These are phyloP conservation scores for Hypena proboscidalis DNA, from an alignment of 2,888 invertebrate genomes.

Conservation along the genomic window DNA sequence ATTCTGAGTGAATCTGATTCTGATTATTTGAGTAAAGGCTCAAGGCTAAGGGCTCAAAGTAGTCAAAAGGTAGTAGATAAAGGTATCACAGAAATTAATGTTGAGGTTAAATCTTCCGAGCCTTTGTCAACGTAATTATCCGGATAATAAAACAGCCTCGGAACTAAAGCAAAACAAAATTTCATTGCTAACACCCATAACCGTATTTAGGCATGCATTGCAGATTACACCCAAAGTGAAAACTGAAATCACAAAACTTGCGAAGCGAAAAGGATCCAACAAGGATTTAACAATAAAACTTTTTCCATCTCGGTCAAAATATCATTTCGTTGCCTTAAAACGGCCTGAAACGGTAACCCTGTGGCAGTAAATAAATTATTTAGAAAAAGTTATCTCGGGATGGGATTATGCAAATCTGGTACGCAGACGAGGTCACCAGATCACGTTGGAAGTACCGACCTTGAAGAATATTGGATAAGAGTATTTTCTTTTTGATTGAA, in stretches of 20 bases:
- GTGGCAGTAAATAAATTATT: conserved; percentile 63
- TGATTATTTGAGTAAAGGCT: too few species aligned
- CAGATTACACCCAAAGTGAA: conserved; percentile 10
- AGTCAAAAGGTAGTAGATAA: too few species aligned
- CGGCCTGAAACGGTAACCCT: conserved; percentile 28
- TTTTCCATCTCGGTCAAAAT: conserved; percentile 58
- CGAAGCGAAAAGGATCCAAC: conserved; percentile 28
- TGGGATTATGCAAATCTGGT: conserved; percentile 60
- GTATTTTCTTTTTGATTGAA: background rate
- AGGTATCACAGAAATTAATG: too few species aligned
- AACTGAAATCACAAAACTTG: conserved; percentile 14
- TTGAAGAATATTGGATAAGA: conserved; percentile 13
- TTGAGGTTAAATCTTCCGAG: too few species aligned
- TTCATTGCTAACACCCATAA: background rate
- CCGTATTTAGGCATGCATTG: background rate
- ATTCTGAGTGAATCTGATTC: too few species aligned
- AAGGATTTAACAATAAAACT: conserved; percentile 47
- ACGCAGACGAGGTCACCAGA: conserved; percentile 38
- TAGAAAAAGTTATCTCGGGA: conserved; percentile 50
- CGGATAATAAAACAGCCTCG: too few species aligned
- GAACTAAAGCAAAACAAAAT: background rate
- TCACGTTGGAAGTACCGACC: conserved; percentile 11
- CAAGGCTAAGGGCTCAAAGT: too few species aligned
- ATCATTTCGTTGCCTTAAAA: conserved; percentile 49
- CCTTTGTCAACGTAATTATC: too few species aligned